phyloP scores from a whole-genome alignment of 2,797 vertebrate genomes.

The Scolopax rusticola region DNA sequence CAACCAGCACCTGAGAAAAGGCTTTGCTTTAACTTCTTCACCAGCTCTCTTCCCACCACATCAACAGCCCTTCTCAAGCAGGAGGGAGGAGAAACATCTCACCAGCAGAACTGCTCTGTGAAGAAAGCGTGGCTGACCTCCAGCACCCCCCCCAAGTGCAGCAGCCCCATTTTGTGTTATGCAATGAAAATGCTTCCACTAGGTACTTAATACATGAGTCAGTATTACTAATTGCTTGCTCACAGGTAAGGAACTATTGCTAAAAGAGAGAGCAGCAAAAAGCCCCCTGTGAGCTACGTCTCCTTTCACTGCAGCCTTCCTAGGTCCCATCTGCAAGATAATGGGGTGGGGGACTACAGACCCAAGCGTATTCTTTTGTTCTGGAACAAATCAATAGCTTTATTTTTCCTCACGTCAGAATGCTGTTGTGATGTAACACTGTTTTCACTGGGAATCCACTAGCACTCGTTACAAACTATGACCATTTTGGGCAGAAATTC shows the following conservation, averaged over 20 bases:
- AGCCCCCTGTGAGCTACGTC: rapidly evolving
- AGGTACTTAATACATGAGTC: neutral
- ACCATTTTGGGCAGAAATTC: neutral
- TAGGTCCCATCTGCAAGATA: neutral
- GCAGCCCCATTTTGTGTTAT: neutral
- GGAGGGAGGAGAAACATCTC: neutral
- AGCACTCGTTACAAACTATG: neutral
- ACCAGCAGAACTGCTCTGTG: neutral
- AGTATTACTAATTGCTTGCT: neutral
- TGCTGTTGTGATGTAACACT: neutral
- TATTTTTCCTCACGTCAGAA: neutral
- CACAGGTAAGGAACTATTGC: neutral
- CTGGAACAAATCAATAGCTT: neutral
- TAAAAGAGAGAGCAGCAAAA: neutral
- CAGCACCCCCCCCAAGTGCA: neutral
- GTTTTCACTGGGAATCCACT: neutral
- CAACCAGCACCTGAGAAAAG: neutral
- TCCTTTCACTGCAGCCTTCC: neutral
- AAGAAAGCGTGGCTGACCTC: neutral
- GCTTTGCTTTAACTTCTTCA: neutral
- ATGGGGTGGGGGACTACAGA: neutral
- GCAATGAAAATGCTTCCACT: neutral
- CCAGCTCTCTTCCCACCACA: neutral
- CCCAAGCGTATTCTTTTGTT: neutral
- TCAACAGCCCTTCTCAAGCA: neutral